Base-by-base conservation (phyloP, 2,797 vertebrate genomes). In the Euphonia xanthogaster region DNA sequence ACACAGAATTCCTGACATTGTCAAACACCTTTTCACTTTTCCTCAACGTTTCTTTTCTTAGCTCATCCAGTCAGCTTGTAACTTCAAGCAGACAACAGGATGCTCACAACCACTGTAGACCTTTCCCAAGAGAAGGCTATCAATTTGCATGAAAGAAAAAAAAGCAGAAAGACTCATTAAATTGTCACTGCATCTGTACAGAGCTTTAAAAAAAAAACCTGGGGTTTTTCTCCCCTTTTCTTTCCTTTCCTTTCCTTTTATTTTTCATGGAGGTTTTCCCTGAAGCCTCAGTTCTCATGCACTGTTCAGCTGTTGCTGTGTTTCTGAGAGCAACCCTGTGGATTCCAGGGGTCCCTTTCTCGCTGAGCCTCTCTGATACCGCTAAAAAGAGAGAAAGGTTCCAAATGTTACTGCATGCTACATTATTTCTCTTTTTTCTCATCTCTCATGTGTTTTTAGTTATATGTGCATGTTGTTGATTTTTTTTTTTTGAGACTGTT, bases 241-340 rank as follows among this genome's bases (percentile, higher is more conserved):
- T 67, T 73, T n/a, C 19, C 20, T 37, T 73, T n/a, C 19, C 20
- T 37, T 90, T 91, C 40, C 55, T 96, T 97, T 95, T 78, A 94
- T 96, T 95, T 96, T 97, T 95, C 84, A 95, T 94, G 79, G 87
- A 92, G 44, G 20, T 95, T 95, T 95, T 93, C 96, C 95, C 95
- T 81, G 68, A 88, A 94, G 95, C 71, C 67, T 93, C 73, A 86
- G 73, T 67, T 90, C 57, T 92, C 88, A 61, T 80, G 72, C 73
- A 65, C 80, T 90, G 62, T 89, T 96, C 95, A 97, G 95, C 94
- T 97, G 95, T 93, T 93, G 55, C 42, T 86, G 60, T 81, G 70
- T 90, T 95, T 96, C 84, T 90, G 35, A 92, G 21, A 62, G 71
- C 83, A 50, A 48, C 95, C 68, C 94, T 82, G 57, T 82, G 92